Conservation (phyloP, 2,797 vertebrate species). For the Acanthornis magna region DNA sequence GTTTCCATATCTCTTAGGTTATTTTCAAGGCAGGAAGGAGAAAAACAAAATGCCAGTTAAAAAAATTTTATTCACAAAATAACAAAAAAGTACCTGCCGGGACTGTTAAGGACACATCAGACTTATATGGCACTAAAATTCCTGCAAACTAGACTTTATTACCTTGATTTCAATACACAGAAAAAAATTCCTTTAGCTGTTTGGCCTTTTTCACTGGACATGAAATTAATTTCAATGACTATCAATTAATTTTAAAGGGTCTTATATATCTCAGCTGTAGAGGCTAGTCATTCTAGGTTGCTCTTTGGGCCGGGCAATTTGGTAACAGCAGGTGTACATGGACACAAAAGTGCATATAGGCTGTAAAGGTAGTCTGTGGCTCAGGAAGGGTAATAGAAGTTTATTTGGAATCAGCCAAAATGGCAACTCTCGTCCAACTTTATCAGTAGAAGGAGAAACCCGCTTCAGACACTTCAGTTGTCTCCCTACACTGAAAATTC, state of each 20-base stretch:
- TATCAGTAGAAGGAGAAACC: not conserved
- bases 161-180: not conserved
- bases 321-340: not conserved
- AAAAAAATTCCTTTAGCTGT: not conserved
- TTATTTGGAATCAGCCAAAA: not conserved
- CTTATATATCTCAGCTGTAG: not conserved
- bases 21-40: not conserved
- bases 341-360: not conserved
- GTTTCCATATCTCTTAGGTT: not conserved
- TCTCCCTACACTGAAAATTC: not conserved
- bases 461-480: not conserved
- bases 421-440: not conserved
- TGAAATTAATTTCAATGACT: not conserved
- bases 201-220: not conserved
- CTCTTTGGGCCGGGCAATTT: not conserved
- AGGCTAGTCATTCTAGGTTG: not conserved
- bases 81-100: not conserved
- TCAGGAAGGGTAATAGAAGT: not conserved
- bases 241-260: slow-evolving; percentile 10
- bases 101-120: not conserved
- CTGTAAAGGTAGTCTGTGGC: not conserved
- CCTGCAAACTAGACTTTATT: not conserved
- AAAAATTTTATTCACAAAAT: not conserved
- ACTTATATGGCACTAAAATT: not conserved
- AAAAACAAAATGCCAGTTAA: not conserved